Evolutionary conservation across 2,888 invertebrate genomes (phyloP).

Genomic region (Neoaliturus tenellus): DNA sequence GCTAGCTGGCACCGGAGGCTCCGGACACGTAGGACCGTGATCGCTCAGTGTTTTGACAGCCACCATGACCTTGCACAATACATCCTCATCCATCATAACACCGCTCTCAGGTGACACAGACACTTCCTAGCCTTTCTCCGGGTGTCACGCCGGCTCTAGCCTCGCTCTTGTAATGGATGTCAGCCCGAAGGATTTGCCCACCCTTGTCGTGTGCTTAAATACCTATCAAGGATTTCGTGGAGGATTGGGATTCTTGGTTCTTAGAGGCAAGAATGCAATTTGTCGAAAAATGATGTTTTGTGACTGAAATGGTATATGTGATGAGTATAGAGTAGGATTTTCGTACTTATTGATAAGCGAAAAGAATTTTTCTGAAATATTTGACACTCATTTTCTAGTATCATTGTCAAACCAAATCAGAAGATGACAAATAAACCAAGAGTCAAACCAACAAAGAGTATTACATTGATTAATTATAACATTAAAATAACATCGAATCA

Average conservation of each 20-base stretch:
- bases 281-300: too few species aligned
- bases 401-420: too few species aligned
- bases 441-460: too few species aligned
- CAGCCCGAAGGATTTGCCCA: not conserved
- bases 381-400: too few species aligned
- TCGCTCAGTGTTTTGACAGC: slow-evolving; percentile 45
- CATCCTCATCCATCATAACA: slow-evolving; percentile 27
- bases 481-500: too few species aligned
- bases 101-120: not conserved
- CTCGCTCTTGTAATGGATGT: not conserved
- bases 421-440: too few species aligned
- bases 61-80: slow-evolving; percentile 46
- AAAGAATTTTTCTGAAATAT: too few species aligned
- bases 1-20: not conserved
- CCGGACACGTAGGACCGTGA: slow-evolving; percentile 27
- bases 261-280: too few species aligned
- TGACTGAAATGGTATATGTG: too few species aligned
- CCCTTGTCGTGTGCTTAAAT: not conserved
- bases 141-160: not conserved
- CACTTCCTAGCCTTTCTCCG: slow-evolving; percentile 6
- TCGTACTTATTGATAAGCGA: too few species aligned
- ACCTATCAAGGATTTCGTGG: not conserved
- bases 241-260: not conserved
- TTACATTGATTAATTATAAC: too few species aligned
- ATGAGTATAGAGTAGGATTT: too few species aligned